phyloP scores from a whole-genome alignment of 1,140 invertebrate genomes.

The Notospermus geniculatus region DNA sequence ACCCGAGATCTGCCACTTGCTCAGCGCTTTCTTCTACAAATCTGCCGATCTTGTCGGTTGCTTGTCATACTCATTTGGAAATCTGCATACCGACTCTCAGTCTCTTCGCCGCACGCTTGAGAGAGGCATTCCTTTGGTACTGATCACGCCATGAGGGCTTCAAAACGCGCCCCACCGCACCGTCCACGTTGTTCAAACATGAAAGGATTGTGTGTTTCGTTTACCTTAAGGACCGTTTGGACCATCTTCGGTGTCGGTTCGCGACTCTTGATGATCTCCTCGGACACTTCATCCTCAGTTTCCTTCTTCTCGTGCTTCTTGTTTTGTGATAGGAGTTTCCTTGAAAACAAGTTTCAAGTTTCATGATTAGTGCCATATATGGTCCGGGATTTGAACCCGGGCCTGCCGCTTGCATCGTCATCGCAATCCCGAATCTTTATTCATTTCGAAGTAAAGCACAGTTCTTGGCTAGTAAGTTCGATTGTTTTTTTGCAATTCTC shows the following conservation, averaged over 20 bases:
- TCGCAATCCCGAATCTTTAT: neutral
- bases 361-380: no score
- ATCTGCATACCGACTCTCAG: no score
- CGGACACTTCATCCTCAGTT: conserved; percentile 28
- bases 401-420: no score
- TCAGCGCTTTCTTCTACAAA: no score
- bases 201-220: neutral
- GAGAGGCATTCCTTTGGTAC: no score
- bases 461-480: neutral
- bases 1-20: no score
- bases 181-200: no score
- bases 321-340: conserved; percentile 46
- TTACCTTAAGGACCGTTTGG: conserved; percentile 44
- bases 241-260: conserved; percentile 43
- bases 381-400: no score
- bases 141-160: neutral
- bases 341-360: conserved; percentile 28
- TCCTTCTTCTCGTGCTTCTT: conserved; percentile 35
- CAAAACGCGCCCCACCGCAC: no score
- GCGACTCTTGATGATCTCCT: conserved; percentile 43
- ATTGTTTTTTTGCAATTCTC: conserved; percentile 3
- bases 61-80: no score
- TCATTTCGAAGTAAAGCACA: neutral
- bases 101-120: no score
- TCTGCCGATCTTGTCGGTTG: no score